These are phyloP conservation scores for Threskiornis aethiopicus DNA, from an alignment of 2,797 vertebrate genomes.

Conservation along the genomic window DNA sequence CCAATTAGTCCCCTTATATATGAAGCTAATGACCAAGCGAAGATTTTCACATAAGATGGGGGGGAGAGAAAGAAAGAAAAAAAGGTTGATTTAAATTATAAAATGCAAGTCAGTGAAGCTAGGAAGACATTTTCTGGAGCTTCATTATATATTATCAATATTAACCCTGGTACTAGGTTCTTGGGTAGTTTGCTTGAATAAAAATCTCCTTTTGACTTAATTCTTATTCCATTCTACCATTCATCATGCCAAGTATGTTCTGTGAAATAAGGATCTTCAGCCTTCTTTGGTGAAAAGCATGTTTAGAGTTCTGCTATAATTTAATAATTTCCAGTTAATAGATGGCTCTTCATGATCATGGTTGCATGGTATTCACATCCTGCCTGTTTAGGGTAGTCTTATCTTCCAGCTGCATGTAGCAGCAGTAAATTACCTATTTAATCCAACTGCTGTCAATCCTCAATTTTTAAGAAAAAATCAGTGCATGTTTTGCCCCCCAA, in stretches of 20 bases:
- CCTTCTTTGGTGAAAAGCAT: not conserved
- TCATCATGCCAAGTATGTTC: not conserved
- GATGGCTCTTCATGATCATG: not conserved
- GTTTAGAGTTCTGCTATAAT: not conserved
- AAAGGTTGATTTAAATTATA: not conserved
- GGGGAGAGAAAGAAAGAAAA: fast-evolving
- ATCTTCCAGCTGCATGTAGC: not conserved
- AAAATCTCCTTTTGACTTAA: not conserved
- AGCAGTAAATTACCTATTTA: not conserved
- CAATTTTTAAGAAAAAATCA: not conserved
- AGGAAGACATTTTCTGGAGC: not conserved
- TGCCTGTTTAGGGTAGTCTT: not conserved
- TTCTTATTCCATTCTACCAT: not conserved
- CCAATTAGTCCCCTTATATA: not conserved
- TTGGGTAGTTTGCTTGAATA: not conserved
- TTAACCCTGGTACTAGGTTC: not conserved
- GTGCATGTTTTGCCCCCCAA: not conserved
- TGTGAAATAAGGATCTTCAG: not conserved
- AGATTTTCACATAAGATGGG: not conserved
- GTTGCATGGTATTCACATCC: not conserved
- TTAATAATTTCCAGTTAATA: not conserved
- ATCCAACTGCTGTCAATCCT: not conserved
- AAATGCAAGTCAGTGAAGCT: not conserved
- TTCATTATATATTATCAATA: not conserved
- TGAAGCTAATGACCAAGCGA: not conserved